Evolutionary conservation across 2,797 vertebrate genomes (phyloP).

Genomic region (Cuniculus paca): DNA sequence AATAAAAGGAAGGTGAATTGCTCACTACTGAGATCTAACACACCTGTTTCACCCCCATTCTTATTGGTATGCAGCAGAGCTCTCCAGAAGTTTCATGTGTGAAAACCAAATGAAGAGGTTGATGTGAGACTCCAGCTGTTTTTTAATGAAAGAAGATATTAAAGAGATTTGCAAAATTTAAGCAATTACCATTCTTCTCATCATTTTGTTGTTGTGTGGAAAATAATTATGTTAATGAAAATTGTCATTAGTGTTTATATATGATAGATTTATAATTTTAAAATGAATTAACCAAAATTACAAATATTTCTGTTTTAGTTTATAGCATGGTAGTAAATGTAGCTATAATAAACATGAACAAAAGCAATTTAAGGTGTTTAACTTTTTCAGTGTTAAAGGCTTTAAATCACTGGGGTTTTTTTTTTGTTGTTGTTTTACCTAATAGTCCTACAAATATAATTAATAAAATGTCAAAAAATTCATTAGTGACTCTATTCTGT

Average conservation of each 20-base stretch:
- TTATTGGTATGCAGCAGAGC: background rate
- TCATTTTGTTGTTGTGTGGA: background rate
- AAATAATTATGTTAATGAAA: background rate
- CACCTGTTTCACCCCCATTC: background rate
- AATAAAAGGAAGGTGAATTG: background rate
- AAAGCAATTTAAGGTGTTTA: background rate
- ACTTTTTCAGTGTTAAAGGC: background rate
- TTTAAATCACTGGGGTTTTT: background rate
- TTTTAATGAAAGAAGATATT: background rate
- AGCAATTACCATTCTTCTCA: background rate
- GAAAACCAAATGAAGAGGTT: background rate
- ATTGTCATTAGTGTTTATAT: background rate
- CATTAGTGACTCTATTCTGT: background rate
- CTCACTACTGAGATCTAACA: background rate
- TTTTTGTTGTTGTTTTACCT: background rate
- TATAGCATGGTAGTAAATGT: background rate
- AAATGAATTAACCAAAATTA: background rate
- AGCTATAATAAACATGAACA: background rate
- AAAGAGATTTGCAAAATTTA: background rate
- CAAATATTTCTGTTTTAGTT: background rate
- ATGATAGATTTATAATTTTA: background rate
- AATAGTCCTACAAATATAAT: background rate
- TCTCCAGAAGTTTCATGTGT: background rate
- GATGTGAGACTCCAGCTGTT: background rate
- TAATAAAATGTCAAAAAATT: background rate